Evolutionary conservation across 2,113 vertebrate species (phyloP).

Genomic region (Vidua chalybeata): DNA sequence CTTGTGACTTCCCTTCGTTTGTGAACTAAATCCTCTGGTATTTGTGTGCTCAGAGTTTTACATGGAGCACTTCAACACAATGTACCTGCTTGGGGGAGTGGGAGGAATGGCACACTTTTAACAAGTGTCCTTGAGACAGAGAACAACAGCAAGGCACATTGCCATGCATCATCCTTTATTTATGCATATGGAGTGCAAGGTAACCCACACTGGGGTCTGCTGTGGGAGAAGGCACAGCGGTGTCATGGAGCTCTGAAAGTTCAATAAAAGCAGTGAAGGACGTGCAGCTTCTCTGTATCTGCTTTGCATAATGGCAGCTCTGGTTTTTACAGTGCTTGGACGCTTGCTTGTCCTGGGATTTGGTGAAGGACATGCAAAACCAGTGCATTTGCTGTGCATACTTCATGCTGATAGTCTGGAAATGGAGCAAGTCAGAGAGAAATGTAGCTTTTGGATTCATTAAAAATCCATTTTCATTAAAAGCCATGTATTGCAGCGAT

Average conservation of each 20-base stretch:
- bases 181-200: slow-evolving; percentile 12
- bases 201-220: neutral
- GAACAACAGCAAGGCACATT: neutral
- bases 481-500: neutral
- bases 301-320: neutral
- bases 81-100: neutral
- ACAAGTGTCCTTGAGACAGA: slow-evolving; percentile 16
- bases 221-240: neutral
- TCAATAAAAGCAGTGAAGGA: neutral
- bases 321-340: neutral
- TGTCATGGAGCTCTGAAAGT: neutral
- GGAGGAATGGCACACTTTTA: neutral
- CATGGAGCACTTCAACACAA: neutral
- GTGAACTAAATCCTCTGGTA: neutral
- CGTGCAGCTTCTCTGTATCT: neutral
- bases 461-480: slow-evolving; percentile 59
- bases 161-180: neutral
- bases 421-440: slow-evolving; percentile 20
- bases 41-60: slow-evolving; percentile 3
- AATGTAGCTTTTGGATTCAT: slow-evolving; percentile 15
- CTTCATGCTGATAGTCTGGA: slow-evolving; percentile 20
- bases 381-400: neutral
- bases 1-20: neutral
- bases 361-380: slow-evolving; percentile 17
- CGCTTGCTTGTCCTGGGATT: neutral